phyloP scores from a whole-genome alignment of 2,888 invertebrate genomes.

The Euspilapteryx auroguttella region DNA sequence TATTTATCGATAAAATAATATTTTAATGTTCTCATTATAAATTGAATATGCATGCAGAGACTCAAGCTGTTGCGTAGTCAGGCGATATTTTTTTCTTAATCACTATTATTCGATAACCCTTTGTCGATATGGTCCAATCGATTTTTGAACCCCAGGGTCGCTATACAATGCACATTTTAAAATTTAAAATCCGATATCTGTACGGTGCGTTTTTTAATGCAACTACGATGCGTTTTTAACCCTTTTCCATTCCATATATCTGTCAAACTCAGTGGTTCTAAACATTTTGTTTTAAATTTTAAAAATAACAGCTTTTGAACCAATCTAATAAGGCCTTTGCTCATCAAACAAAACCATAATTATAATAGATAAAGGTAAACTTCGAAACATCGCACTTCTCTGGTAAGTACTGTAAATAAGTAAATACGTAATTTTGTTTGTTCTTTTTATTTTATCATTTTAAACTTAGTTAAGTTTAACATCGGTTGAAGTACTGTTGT shows the following conservation, averaged over 20 bases:
- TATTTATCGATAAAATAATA: too few relatives aligned
- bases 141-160: conserved; percentile 43
- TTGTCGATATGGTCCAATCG: conserved; percentile 49
- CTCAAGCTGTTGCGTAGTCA: conserved; percentile 54
- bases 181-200: conserved; percentile 62
- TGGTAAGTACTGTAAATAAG: too few relatives aligned
- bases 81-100: conserved; percentile 26
- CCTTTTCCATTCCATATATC: conserved; percentile 55
- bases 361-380: too few relatives aligned
- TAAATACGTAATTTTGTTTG: too few relatives aligned
- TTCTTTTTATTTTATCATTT: too few relatives aligned
- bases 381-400: too few relatives aligned
- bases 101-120: conserved; percentile 54
- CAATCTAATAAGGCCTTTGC: too few relatives aligned
- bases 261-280: conserved; percentile 20
- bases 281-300: too few relatives aligned
- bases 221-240: conserved; percentile 58
- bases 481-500: too few relatives aligned
- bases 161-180: conserved; percentile 62
- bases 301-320: conserved; percentile 19
- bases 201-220: conserved; percentile 41
- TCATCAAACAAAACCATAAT: too few relatives aligned
- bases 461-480: too few relatives aligned
- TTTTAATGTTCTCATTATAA: too few relatives aligned
- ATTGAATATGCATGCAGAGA: neutral